Evolutionary conservation across 2,888 invertebrate species (phyloP).

Genomic region (Caradrina clavipalpis): DNA sequence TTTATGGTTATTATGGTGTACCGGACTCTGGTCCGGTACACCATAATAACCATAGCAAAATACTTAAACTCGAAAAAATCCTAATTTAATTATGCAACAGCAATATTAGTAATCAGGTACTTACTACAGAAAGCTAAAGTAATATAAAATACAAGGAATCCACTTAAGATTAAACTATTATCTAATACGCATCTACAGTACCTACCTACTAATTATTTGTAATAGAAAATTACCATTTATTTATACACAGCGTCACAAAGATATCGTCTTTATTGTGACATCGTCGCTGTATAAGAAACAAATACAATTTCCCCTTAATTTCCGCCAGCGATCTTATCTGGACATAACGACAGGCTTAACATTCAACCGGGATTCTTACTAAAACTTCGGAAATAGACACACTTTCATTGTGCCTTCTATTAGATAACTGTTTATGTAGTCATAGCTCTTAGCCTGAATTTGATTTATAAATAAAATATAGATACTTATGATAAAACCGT

Average conservation of each 20-base stretch:
- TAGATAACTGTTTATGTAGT: constrained; percentile 48
- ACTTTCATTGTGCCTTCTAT: constrained; percentile 74
- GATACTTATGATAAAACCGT: neutral
- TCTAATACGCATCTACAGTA: constrained; percentile 5
- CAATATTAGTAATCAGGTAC: too few species aligned
- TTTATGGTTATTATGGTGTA: too few species aligned
- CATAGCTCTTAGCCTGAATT: constrained; percentile 9
- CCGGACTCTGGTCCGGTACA: too few species aligned
- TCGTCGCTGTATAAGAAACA: constrained; percentile 86
- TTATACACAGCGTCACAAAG: constrained; percentile 68
- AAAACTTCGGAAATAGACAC: constrained; percentile 78
- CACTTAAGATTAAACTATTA: constrained; percentile 17
- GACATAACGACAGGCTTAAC: constrained; percentile 83
- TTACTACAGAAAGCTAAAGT: neutral
- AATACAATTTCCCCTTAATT: constrained; percentile 90
- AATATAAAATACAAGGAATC: constrained; percentile 4
- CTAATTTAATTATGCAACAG: too few species aligned
- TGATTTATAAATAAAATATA: neutral
- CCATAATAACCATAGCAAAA: too few species aligned
- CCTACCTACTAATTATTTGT: constrained; percentile 33
- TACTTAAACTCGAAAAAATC: too few species aligned
- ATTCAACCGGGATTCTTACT: constrained; percentile 79
- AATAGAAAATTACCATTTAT: constrained; percentile 76
- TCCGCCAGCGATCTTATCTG: constrained; percentile 87
- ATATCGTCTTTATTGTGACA: constrained; percentile 79